Evolutionary conservation across 2,797 vertebrate genomes (phyloP), one percentile per base, ranked within the genome.

Genomic region (Diceros bicornis): DNA sequence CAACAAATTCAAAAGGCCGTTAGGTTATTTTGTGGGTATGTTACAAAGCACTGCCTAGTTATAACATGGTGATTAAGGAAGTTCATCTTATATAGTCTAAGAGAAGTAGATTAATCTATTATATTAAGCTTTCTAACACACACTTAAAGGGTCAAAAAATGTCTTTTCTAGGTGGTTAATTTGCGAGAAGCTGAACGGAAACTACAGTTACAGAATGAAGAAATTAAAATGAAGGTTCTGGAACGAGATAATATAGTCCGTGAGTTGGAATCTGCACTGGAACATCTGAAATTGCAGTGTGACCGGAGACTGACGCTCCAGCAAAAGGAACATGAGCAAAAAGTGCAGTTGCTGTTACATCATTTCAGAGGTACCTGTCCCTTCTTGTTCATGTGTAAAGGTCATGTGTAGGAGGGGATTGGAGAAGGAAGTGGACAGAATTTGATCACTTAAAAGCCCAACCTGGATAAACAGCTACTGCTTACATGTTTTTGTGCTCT

Each of bases 241-340:
- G 99, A 99, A 94, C 98, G 98, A 96, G 98, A 99, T 95, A 98
- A 91, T 20, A 32, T 79, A 61, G 96, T 99, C 86, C 96, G 79
- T 84, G 98, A 99, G 97, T 97, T 99, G 97, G 98, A 99, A 97
- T 98, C 98, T 21, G 98, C 99, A 55, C 96, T 99, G 97, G 99
- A 99, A 96, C 98, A 98, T 7, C 91, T 99, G 93, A 98, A 98
- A 82, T 92, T 99, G 93, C 99, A 99, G 50, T 99, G 98, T 96
- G 99, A 99, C 98, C 98, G 99, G 69, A 99, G 98, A 95, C 97
- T 99, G 91, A 99, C 98, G 7, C 97, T 99, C 86, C 99, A 99
- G 93, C 99, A 99, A 62, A 99, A 98, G 96, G 99, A 99, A 37
- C 98, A 99, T 3, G 99, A 99, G 82, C 99, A 98, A 96, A 99